Evolutionary conservation across 2,888 invertebrate species (phyloP).

Genomic region (Coelinius sp.): DNA sequence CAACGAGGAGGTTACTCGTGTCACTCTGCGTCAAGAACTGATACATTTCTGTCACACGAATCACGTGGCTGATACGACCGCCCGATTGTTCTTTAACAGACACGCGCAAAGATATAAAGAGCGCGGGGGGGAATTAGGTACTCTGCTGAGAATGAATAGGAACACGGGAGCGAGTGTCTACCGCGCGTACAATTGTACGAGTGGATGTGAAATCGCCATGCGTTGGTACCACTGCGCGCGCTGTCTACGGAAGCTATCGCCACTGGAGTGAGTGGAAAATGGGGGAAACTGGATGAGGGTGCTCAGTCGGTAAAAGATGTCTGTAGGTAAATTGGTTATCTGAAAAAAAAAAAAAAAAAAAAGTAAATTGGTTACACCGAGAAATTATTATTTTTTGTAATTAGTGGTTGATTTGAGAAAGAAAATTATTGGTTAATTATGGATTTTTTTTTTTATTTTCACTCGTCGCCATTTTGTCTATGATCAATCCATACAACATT

Average conservation of each 20-base stretch:
- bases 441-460: no score
- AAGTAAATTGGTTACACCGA: no score
- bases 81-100: conserved; percentile 38
- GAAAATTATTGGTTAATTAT: no score
- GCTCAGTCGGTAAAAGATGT: background rate
- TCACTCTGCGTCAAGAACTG: conserved; percentile 20
- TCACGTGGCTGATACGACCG: conserved; percentile 35
- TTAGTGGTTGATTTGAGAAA: no score
- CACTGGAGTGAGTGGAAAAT: background rate
- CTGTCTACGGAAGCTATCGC: conserved; percentile 21
- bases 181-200: conserved; percentile 39
- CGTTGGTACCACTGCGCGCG: conserved; percentile 42
- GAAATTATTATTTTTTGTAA: no score
- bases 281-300: background rate
- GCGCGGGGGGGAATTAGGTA: conserved; percentile 24
- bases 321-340: background rate
- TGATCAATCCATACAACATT: no score
- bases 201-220: conserved; percentile 38
- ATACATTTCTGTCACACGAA: conserved; percentile 24
- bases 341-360: no score
- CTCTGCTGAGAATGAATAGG: conserved; percentile 18
- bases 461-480: no score
- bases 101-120: conserved; percentile 36
- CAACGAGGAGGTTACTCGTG: conserved; percentile 18
- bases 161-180: conserved; percentile 40